Evolutionary conservation across 2,888 invertebrate genomes (phyloP).

Genomic region (Deilephila elpenor): DNA sequence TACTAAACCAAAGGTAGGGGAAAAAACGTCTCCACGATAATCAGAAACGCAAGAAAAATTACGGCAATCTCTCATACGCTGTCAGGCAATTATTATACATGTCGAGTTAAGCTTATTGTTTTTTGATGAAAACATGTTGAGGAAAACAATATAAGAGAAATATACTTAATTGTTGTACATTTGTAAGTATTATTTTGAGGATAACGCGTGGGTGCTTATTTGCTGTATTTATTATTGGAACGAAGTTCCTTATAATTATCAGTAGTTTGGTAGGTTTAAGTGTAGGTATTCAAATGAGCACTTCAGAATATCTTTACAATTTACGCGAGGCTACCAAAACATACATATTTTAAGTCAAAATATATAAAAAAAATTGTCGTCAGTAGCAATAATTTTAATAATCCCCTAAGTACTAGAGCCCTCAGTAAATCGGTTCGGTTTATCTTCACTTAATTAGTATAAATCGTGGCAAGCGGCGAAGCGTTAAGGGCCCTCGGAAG

Average conservation of each 20-base stretch:
- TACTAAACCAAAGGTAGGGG: constrained; percentile 8
- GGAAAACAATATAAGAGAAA: background rate
- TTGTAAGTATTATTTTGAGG: background rate
- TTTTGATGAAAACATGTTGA: constrained; percentile 16
- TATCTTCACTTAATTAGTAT: constrained; percentile 26
- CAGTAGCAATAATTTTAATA: background rate
- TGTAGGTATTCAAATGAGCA: too few relatives aligned
- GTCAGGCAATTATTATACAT: constrained; percentile 23
- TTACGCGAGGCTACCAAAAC: too few relatives aligned
- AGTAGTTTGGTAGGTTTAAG: too few relatives aligned
- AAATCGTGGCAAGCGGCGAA: constrained; percentile 20
- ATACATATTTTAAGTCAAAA: background rate
- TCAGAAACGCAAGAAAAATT: constrained; percentile 12
- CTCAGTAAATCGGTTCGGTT: background rate
- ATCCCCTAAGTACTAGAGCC: background rate
- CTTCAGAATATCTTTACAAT: too few relatives aligned
- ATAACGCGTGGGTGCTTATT: too few relatives aligned
- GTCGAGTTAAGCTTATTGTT: constrained; percentile 9
- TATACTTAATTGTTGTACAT: background rate
- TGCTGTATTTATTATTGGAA: too few relatives aligned
- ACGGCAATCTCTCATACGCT: constrained; percentile 19
- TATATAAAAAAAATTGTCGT: background rate
- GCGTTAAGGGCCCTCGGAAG: constrained; percentile 12
- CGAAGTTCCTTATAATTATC: too few relatives aligned
- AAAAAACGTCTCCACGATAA: background rate